Base-by-base conservation (phyloP, 2,888 invertebrate genomes). In the Chymomyza caudatula region DNA sequence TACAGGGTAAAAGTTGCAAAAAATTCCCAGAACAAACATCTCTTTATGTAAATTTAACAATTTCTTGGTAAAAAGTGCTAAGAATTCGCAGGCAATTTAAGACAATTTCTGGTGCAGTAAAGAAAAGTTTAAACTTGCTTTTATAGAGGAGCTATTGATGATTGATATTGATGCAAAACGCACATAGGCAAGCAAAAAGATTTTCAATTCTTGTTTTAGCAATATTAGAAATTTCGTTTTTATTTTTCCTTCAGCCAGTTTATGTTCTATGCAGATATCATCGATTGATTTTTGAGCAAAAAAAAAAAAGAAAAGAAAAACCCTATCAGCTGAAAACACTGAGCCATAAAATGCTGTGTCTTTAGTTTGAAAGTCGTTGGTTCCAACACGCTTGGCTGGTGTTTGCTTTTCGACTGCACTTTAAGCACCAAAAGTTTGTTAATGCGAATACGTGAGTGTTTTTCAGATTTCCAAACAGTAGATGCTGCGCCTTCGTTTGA, bases 361-460 rank as follows among this genome's bases (percentile, higher is more conserved):
- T n/a, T 15, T 51, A 22, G 29, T 20, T 17, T 15, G 15, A 23
- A 52, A 52, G 22, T n/a, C 22, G 52, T 22, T 52, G 22, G 23
- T 4, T 22, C 19, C n/a, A n/a, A 23, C 49, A 49, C 17, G 49
- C 49, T 49, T 49, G 17, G 58, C 43, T 69, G 60, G 59, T 75
- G 62, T 79, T 79, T 85, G 75, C 75, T 64, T 68, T 69, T 73
- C 74, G 79, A 77, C 73, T 83, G 78, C 86, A 74, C 69, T 83
- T 83, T 69, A 76, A 83, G 86, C 76, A 70, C 71, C 71, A 65
- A 60, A 85, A 75, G 76, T 83, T 84, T 66, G 76, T 77, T 82
- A 85, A 82, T 82, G 84, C 75, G 81, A 80, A 72, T 80, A 82
- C 82, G 85, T 82, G 82, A 77, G 71, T 54, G 69, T 71, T 67